These are phyloP conservation scores for Danio choprae DNA, from an alignment of 2,797 vertebrate species.

Conservation along the genomic window DNA sequence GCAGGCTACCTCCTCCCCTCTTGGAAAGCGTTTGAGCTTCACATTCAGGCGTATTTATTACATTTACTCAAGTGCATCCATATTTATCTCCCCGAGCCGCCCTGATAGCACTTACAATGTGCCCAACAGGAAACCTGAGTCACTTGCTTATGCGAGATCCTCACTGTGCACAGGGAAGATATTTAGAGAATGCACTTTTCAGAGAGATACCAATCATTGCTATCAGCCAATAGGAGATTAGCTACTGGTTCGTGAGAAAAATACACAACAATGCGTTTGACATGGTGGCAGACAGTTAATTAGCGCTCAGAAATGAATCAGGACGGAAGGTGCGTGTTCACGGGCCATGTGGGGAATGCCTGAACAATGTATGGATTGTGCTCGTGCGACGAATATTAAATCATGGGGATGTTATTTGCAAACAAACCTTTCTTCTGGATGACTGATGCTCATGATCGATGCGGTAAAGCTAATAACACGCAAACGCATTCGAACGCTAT, in stretches of 20 bases:
- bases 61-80: slow-evolving; percentile 65
- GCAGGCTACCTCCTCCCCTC: slow-evolving; percentile 56
- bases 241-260: slow-evolving; percentile 49
- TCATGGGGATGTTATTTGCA: slow-evolving; percentile 23
- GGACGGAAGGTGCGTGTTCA: slow-evolving; percentile 15
- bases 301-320: slow-evolving; percentile 39
- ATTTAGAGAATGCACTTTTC: slow-evolving; percentile 64
- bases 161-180: slow-evolving; percentile 57
- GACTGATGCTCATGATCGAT: slow-evolving; percentile 42
- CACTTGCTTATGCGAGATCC: slow-evolving; percentile 59
- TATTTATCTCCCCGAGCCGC: slow-evolving; percentile 59
- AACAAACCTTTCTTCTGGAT: slow-evolving; percentile 18
- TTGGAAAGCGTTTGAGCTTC: slow-evolving; percentile 55
- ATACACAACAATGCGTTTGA: slow-evolving; percentile 50
- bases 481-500: slow-evolving; percentile 6
- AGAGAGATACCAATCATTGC: slow-evolving; percentile 59
- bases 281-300: slow-evolving; percentile 50
- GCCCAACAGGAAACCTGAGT: slow-evolving; percentile 57
- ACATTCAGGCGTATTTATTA: slow-evolving; percentile 64
- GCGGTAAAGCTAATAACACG: neutral
- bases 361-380: slow-evolving; percentile 27
- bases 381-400: slow-evolving; percentile 39
- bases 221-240: slow-evolving; percentile 60
- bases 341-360: neutral
- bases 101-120: slow-evolving; percentile 53